A percentile compares a stretch with the other conserved stretches of the same genome.
phyloP scores from a whole-genome alignment of 1,140 invertebrate genomes.

The Ditylenchus dipsaci region DNA sequence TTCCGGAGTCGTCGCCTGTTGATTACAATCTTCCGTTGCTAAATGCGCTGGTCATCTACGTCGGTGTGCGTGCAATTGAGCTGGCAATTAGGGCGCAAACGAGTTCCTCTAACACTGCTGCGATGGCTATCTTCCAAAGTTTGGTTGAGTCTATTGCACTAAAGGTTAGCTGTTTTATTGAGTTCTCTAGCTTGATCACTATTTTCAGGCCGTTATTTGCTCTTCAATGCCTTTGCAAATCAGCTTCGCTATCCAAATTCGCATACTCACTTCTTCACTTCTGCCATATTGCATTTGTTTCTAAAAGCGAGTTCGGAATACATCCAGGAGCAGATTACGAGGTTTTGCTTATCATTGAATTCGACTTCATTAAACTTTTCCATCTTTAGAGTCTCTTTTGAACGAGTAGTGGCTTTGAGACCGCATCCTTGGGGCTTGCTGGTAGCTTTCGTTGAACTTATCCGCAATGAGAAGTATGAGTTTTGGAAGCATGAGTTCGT shows the following conservation, averaged over 20 bases:
- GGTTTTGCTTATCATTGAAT: constrained; percentile 53
- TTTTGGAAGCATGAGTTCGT: constrained; percentile 99
- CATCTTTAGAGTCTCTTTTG: constrained; percentile 78
- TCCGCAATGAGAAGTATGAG: constrained; percentile 94
- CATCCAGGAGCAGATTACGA: constrained; percentile 75
- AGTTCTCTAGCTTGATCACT: background rate
- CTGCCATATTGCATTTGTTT: constrained; percentile 88
- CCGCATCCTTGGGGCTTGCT: constrained; percentile 98
- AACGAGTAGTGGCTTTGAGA: constrained; percentile 89
- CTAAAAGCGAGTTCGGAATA: constrained; percentile 86
- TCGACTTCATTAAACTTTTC: background rate
- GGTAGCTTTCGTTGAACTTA: constrained; percentile 96
- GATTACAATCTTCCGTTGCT: constrained; percentile 90
- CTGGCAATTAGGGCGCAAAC: constrained; percentile 68
- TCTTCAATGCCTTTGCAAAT: constrained; percentile 95
- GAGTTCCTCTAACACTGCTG: constrained; percentile 81
- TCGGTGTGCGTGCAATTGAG: constrained; percentile 86
- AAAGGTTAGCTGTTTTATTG: constrained; percentile 67
- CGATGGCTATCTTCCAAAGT: constrained; percentile 99
- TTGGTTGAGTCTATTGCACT: constrained; percentile 87
- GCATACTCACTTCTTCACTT: constrained; percentile 98
- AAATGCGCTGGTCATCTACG: constrained; percentile 92
- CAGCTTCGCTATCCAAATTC: constrained; percentile 96
- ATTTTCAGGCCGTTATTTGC: constrained; percentile 70
- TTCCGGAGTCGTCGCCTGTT: constrained; percentile 69